These are phyloP conservation scores for Panthera leo DNA, from an alignment of 2,113 vertebrate genomes.

Conservation along the genomic window DNA sequence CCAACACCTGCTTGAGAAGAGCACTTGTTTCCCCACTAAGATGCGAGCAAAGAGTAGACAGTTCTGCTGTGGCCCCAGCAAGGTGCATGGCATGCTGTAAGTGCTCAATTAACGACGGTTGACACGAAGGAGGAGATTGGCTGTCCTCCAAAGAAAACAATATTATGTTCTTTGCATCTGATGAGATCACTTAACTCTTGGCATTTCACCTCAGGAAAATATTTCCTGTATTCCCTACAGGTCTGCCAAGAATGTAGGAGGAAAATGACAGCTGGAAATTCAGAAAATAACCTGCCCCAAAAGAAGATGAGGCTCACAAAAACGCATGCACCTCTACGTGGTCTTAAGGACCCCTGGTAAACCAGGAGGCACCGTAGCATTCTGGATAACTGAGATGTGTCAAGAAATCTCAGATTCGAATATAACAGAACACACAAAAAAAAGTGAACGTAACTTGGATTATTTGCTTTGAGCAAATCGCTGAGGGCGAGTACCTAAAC, in stretches of 20 bases:
- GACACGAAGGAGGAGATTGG: background rate
- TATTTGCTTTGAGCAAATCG: background rate
- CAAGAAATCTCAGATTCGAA: background rate
- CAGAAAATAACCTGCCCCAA: background rate
- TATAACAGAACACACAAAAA: background rate
- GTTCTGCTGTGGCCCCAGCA: background rate
- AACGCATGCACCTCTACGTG: background rate
- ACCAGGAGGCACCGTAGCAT: accelerated
- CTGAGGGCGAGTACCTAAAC: background rate
- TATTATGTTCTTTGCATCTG: background rate
- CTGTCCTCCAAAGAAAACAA: background rate
- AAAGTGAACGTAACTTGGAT: background rate
- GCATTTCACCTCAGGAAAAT: background rate
- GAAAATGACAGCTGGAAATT: background rate
- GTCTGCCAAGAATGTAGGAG: background rate
- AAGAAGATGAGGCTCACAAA: background rate
- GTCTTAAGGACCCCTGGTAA: background rate
- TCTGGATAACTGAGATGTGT: background rate
- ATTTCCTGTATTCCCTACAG: background rate
- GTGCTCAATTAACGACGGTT: background rate
- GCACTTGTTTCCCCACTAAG: background rate
- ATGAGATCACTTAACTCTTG: background rate
- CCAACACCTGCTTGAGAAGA: background rate
- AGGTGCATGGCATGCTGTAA: too few relatives aligned
- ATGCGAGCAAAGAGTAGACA: background rate